Base-by-base conservation (phyloP, 2,888 invertebrate species). In the Corythucha ciliata region DNA sequence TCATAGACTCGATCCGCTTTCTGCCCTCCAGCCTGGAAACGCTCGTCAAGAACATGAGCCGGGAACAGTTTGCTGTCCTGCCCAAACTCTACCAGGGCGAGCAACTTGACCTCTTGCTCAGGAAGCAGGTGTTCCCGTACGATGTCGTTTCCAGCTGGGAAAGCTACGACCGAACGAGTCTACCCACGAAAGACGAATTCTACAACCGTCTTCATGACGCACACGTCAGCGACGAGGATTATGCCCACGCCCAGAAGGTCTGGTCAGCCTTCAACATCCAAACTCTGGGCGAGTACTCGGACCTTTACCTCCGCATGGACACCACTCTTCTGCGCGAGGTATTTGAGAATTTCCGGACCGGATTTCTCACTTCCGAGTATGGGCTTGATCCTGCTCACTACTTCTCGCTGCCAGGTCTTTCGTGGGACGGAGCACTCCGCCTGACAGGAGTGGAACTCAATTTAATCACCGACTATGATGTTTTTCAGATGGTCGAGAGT, bases 261-360 rank as follows among this genome's bases (percentile, higher is more conserved):
- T 68, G 66, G 65, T 8, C 53, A 1, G 42, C 24, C 18, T 68
- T 69, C 45, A 41, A 61, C 1, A 61, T 61, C 36, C 33, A 58
- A 24, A 64, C 52, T 24, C 51, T 68, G 18, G 63, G 62, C 0
- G 64, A 66, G 44, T 68, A 68, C 51, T 58, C 61, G 2, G 63
- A 66, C 36, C 26, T 66, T 3, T 67, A 67, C 53, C 33, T 68
- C 26, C 65, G 64, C 58, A 63, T 62, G 1, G 67, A 69, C 55
- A 61, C 68, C 4, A 50, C 67, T 14, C 55, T 67, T 2, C 52
- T 66, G 29, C 61, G 63, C 3, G 67, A 68, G 52, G 57, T 68
- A 4, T 66, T 67, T 56, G 67, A 68, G 56, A 63, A 66, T 52
- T 68, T 67, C 55, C 44, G 66, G 1, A 62, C 62, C 45, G 32